phyloP scores from a whole-genome alignment of 2,888 invertebrate species.

The Xestia sexstrigata region DNA sequence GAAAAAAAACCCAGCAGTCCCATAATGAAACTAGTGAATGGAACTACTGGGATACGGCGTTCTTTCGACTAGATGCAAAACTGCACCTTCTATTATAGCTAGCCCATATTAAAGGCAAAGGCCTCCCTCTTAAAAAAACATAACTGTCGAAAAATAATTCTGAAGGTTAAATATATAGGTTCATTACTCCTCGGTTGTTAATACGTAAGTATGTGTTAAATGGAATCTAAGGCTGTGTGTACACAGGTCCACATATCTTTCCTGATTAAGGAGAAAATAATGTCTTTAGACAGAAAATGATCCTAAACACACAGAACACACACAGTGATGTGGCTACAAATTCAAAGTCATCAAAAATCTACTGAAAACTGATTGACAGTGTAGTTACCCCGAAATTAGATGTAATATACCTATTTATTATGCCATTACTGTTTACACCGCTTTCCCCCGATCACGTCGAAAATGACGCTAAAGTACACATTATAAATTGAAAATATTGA shows the following conservation, averaged over 20 bases:
- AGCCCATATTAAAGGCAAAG: no score
- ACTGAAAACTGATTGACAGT: no score
- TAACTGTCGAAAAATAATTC: no score
- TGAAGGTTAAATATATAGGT: no score
- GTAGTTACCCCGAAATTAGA: background rate
- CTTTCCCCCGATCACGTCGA: conserved; percentile 17
- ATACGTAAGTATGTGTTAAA: background rate
- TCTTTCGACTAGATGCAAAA: no score
- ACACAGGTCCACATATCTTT: background rate
- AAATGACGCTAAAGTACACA: conserved; percentile 35
- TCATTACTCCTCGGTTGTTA: background rate
- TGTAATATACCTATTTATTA: background rate
- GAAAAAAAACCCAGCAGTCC: no score
- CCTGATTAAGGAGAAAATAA: background rate
- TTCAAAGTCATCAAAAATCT: background rate
- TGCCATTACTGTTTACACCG: background rate
- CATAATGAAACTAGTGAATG: no score
- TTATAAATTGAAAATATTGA: conserved; percentile 65
- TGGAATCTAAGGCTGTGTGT: background rate
- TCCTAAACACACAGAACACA: background rate
- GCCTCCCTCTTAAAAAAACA: no score
- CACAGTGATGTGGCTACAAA: background rate
- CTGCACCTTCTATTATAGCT: no score
- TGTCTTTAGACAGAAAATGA: background rate
- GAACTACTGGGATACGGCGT: no score